phyloP scores from a whole-genome alignment of 2,113 vertebrate genomes.

The Eretmochelys imbricata region DNA sequence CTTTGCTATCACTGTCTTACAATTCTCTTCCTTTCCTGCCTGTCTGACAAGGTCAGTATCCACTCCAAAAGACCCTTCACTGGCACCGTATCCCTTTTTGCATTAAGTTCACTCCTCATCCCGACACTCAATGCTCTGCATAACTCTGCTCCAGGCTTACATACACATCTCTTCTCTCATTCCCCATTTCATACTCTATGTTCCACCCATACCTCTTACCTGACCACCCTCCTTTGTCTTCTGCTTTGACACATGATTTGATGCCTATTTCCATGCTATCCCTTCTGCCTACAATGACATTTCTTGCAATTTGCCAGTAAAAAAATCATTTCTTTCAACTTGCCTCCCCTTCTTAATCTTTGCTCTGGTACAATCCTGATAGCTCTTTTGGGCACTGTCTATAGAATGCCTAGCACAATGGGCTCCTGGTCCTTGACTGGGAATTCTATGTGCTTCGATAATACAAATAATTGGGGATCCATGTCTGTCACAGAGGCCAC shows the following conservation, averaged over 20 bases:
- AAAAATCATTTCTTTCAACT: background rate
- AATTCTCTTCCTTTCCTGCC: background rate
- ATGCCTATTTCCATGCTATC: background rate
- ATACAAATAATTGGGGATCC: background rate
- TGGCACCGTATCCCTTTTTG: background rate
- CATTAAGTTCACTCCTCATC: background rate
- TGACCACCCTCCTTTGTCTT: background rate
- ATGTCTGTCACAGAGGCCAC: too few species aligned
- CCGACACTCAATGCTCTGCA: background rate
- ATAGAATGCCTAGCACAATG: background rate
- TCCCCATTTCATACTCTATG: background rate
- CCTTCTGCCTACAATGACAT: background rate
- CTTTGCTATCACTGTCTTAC: background rate
- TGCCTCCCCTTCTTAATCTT: background rate
- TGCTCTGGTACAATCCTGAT: background rate
- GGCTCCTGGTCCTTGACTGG: background rate
- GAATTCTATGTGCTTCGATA: background rate
- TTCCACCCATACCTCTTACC: background rate
- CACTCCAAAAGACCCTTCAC: background rate
- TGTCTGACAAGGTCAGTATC: accelerated
- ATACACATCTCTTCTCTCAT: background rate
- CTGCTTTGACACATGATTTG: background rate
- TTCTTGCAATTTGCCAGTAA: background rate
- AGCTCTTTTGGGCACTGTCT: background rate
- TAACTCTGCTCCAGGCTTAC: background rate